phyloP scores from a whole-genome alignment of 2,113 vertebrate genomes.

The Alouatta palliata region DNA sequence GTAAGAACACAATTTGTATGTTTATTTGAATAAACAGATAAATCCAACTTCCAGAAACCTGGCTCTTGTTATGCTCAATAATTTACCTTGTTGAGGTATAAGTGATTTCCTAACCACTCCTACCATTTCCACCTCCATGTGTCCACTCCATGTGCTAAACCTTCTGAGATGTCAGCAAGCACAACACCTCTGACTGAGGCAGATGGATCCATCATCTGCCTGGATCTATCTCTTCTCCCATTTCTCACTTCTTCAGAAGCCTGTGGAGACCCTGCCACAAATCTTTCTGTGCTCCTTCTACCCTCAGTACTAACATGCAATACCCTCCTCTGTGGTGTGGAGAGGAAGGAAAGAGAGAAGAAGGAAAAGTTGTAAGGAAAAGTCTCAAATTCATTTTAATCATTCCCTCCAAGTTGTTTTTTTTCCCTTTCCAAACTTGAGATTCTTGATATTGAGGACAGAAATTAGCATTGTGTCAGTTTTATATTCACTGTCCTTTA shows the following conservation, averaged over 20 bases:
- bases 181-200: background rate
- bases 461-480: background rate
- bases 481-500: background rate
- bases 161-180: background rate
- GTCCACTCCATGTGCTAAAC: accelerated
- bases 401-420: background rate
- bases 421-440: background rate
- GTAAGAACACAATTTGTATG: background rate
- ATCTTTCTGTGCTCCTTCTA: background rate
- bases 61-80: background rate
- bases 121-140: background rate
- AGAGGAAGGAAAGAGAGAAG: background rate
- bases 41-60: background rate
- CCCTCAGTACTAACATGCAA: background rate
- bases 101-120: background rate
- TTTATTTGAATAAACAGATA: background rate
- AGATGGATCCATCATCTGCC: background rate
- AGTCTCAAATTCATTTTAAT: background rate
- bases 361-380: background rate
- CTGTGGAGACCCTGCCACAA: background rate
- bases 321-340: background rate
- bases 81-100: background rate
- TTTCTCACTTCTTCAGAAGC: background rate
- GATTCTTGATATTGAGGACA: background rate
- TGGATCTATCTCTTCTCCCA: background rate